Conservation (phyloP, 2,113 vertebrate genomes). For the Nasalis larvatus region DNA sequence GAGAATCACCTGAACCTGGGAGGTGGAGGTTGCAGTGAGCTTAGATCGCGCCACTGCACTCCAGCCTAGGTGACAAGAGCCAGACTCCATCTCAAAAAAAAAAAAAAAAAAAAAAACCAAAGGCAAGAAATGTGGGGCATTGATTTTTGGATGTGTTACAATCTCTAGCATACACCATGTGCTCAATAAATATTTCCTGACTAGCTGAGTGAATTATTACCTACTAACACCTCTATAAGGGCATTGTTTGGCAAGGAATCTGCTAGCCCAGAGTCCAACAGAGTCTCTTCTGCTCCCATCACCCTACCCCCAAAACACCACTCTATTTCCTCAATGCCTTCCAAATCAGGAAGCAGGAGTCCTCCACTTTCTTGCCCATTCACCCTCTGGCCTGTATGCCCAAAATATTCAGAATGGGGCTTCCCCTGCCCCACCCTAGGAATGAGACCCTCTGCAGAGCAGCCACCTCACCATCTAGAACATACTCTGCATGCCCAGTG, state of each 20-base stretch:
- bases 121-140: background rate
- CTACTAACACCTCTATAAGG: background rate
- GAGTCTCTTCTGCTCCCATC: background rate
- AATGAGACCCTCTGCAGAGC: background rate
- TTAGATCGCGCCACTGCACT: too few relatives aligned
- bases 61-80: too few relatives aligned
- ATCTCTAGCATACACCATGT: background rate
- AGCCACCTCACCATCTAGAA: background rate
- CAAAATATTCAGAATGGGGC: background rate
- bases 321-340: background rate
- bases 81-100: too few relatives aligned
- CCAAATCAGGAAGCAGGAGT: background rate
- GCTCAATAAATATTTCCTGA: background rate
- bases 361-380: background rate
- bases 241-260: background rate
- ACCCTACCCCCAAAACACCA: background rate
- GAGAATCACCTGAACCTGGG: too few relatives aligned
- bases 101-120: too few relatives aligned
- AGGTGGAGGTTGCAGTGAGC: too few relatives aligned
- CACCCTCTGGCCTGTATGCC: background rate
- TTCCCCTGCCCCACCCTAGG: too few relatives aligned
- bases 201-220: background rate
- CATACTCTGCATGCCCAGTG: background rate
- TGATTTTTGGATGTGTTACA: background rate
- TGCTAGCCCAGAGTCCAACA: background rate